Evolutionary conservation across 2,797 vertebrate genomes (phyloP).

Genomic region (Oceanodroma leucorhoa): DNA sequence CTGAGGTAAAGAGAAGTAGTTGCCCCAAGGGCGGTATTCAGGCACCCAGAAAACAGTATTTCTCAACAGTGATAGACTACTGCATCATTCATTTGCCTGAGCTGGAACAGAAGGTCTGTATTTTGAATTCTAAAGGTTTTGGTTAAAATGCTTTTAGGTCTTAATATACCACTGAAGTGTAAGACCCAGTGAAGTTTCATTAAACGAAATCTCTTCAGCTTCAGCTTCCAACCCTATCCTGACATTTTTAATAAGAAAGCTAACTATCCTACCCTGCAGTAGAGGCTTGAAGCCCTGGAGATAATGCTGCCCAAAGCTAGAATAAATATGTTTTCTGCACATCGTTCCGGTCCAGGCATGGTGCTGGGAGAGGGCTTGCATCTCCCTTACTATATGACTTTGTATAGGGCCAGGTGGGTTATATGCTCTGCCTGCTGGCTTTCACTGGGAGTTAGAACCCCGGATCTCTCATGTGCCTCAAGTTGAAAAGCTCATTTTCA

Average conservation of each 20-base stretch:
- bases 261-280: not conserved
- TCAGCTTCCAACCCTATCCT: not conserved
- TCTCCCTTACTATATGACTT: not conserved
- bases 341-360: not conserved
- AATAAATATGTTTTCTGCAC: not conserved
- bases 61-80: not conserved
- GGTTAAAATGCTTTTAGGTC: not conserved
- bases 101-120: not conserved
- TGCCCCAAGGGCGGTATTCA: not conserved
- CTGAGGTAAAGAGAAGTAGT: not conserved
- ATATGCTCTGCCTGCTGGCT: not conserved
- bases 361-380: not conserved
- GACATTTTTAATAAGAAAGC: not conserved
- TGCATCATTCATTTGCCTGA: not conserved
- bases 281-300: not conserved
- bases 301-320: not conserved
- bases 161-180: not conserved
- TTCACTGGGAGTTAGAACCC: not conserved
- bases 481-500: conserved; percentile 3
- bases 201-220: not conserved
- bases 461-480: not conserved
- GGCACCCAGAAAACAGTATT: not conserved
- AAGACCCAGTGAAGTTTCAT: not conserved
- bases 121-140: not conserved
- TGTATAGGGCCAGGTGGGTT: not conserved